Evolutionary conservation across 2,113 vertebrate species (phyloP).

Genomic region (Calonectris borealis): DNA sequence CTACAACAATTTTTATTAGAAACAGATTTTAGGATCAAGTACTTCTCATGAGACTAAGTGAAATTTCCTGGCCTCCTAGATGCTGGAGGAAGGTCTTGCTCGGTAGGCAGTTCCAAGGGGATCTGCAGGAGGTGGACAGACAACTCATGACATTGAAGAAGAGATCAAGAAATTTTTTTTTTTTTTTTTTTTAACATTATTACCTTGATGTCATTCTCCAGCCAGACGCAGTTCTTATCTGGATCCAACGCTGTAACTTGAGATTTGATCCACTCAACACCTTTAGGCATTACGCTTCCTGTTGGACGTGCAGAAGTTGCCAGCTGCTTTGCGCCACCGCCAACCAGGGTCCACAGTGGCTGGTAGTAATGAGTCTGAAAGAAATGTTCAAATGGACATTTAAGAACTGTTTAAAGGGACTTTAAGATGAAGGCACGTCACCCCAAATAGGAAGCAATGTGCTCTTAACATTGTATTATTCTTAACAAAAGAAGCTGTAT

Average conservation of each 20-base stretch:
- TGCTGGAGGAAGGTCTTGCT: not conserved
- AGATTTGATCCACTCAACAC: slow-evolving; percentile 91
- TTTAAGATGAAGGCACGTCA: not conserved
- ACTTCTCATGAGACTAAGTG: not conserved
- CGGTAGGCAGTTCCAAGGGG: not conserved
- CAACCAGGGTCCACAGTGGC: slow-evolving; percentile 95
- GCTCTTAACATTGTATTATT: not conserved
- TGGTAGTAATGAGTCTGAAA: slow-evolving; percentile 93
- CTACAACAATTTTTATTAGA: not conserved
- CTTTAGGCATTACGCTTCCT: slow-evolving; percentile 82
- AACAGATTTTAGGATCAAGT: not conserved
- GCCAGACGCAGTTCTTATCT: slow-evolving; percentile 82
- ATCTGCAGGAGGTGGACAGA: not conserved
- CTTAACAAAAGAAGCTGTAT: not conserved
- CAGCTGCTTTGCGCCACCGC: slow-evolving; percentile 88
- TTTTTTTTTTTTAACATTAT: not conserved
- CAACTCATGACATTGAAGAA: not conserved
- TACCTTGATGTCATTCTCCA: slow-evolving; percentile 83
- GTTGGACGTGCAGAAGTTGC: slow-evolving; percentile 80
- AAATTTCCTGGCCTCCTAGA: not conserved
- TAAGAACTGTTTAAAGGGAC: not conserved
- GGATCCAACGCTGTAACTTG: slow-evolving; percentile 85
- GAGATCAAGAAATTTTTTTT: not conserved
- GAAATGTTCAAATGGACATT: not conserved
- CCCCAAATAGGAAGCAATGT: not conserved